Conservation (phyloP, 2,888 invertebrate species). For the Dynastes hyllus region DNA sequence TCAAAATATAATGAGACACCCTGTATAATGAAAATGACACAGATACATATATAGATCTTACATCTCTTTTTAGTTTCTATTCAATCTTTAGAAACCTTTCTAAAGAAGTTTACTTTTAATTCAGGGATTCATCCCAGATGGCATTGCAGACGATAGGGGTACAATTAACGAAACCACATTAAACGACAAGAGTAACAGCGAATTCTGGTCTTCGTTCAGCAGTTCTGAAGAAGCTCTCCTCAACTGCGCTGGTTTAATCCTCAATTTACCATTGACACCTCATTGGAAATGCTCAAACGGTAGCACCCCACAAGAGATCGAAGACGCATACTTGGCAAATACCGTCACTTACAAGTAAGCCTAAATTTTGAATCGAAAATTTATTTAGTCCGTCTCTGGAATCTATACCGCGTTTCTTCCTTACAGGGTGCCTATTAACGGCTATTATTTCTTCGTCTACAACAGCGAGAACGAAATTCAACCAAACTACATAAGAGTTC, state of each 20-base stretch:
- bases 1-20: no score
- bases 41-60: no score
- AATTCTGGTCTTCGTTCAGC: constrained; percentile 88
- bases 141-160: constrained; percentile 77
- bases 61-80: no score
- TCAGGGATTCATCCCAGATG: constrained; percentile 76
- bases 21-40: no score
- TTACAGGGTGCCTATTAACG: constrained; percentile 81
- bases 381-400: no score
- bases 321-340: constrained; percentile 75
- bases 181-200: constrained; percentile 83
- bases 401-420: background rate
- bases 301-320: constrained; percentile 68
- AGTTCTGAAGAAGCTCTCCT: constrained; percentile 85
- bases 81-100: no score
- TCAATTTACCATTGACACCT: constrained; percentile 82
- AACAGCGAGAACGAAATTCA: constrained; percentile 87
- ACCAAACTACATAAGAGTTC: constrained; percentile 80
- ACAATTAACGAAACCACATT: constrained; percentile 78
- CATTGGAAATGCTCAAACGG: constrained; percentile 73
- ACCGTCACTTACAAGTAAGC: constrained; percentile 80
- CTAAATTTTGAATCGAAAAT: background rate
- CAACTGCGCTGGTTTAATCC: constrained; percentile 82
- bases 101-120: constrained; percentile 39
- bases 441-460: constrained; percentile 89